These are phyloP conservation scores for Odocoileus virginianus DNA, from an alignment of 2,113 vertebrate species.

Conservation along the genomic window DNA sequence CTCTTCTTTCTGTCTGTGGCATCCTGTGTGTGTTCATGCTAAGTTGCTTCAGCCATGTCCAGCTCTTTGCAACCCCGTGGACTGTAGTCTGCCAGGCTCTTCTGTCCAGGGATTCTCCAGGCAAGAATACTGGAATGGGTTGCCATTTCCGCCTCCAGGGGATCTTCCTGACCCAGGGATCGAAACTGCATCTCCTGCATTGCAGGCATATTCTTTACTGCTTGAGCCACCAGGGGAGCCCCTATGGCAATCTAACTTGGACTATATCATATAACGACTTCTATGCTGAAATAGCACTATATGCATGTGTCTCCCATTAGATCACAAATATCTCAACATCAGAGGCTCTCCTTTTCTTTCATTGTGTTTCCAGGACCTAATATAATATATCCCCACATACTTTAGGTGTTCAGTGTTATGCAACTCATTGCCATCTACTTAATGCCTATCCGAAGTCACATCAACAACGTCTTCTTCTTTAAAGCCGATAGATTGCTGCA, in stretches of 20 bases:
- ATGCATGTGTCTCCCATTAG: background rate
- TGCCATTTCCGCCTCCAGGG: background rate
- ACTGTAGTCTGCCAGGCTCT: background rate
- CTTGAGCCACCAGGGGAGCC: background rate
- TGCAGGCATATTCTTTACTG: background rate
- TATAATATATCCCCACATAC: too few species aligned
- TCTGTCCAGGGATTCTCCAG: background rate
- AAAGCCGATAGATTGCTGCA: background rate
- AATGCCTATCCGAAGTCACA: background rate
- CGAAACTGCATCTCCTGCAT: background rate
- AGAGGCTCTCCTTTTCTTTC: background rate
- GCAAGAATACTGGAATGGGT: background rate
- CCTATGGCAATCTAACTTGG: background rate
- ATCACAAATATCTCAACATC: background rate
- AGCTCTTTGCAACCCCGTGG: background rate
- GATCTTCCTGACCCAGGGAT: background rate
- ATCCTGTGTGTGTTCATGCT: background rate
- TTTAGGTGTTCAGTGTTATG: background rate
- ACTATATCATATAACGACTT: background rate
- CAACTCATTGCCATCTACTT: background rate
- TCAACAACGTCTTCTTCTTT: background rate
- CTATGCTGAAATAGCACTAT: background rate
- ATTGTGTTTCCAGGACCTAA: too few species aligned
- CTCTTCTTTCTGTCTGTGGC: background rate
- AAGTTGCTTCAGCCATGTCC: accelerated